These are phyloP conservation scores for Nesidiocoris tenuis DNA, from an alignment of 2,888 invertebrate genomes.

Conservation along the genomic window DNA sequence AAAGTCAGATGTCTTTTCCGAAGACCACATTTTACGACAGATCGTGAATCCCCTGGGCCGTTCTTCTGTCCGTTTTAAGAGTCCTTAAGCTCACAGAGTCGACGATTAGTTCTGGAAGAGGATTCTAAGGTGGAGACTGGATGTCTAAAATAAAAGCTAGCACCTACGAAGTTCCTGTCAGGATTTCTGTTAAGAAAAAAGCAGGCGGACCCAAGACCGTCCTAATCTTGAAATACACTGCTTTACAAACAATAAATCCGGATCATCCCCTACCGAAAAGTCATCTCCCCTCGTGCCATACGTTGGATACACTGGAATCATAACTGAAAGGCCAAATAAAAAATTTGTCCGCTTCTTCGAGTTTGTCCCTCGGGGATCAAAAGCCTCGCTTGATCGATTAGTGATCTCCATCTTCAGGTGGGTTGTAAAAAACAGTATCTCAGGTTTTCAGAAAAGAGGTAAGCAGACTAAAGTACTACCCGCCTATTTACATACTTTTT, in stretches of 20 bases:
- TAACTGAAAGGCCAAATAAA: not conserved
- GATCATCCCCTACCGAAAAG: conserved; percentile 20
- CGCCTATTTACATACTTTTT: no score
- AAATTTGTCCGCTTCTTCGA: not conserved
- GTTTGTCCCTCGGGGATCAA: no score
- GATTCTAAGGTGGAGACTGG: not conserved
- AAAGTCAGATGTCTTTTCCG: not conserved
- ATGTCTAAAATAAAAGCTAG: not conserved
- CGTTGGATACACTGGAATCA: not conserved
- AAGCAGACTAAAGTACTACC: no score
- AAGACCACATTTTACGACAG: conserved; percentile 26
- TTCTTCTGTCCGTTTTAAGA: not conserved
- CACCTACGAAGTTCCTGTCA: not conserved
- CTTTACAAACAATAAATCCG: conserved; percentile 28
- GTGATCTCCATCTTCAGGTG: no score
- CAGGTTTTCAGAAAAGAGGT: no score
- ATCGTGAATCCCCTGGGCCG: not conserved
- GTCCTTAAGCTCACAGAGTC: not conserved
- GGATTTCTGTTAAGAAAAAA: no score
- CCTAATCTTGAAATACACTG: conserved; percentile 35
- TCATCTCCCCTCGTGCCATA: not conserved
- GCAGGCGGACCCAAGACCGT: no score
- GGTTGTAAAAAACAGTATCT: no score
- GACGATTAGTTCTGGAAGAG: not conserved
- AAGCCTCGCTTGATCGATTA: no score